Percentiles rank a stretch among this genome's conserved stretches.
Evolutionary conservation across 1,140 invertebrate genomes (phyloP).

Genomic region (Micrasema minimum): DNA sequence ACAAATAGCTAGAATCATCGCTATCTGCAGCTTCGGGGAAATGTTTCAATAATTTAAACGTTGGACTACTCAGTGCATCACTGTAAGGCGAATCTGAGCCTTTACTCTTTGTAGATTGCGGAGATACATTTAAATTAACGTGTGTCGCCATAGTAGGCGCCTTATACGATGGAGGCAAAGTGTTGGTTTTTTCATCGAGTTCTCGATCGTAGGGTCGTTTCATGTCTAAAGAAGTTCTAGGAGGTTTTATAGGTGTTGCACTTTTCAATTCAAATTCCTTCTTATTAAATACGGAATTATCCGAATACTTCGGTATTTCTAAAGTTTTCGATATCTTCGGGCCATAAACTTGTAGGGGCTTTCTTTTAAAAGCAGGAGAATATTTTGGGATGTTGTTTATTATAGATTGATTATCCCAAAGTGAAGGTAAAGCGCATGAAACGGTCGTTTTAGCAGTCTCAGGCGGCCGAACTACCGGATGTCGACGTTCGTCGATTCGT

Average conservation of each 20-base stretch:
- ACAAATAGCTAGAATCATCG: conserved; percentile 84
- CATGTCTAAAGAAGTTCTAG: conserved; percentile 43
- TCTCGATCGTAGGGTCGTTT: conserved; percentile 44
- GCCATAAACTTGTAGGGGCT: conserved; percentile 75
- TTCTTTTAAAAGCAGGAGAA: conserved; percentile 85
- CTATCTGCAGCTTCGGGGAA: conserved; percentile 73
- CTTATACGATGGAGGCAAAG: conserved; percentile 45
- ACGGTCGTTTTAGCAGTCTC: conserved; percentile 18
- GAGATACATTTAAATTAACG: not conserved
- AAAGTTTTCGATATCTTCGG: conserved; percentile 45
- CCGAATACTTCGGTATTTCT: conserved; percentile 22
- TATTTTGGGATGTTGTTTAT: conserved; percentile 78
- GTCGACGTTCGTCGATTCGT: conserved; percentile 55
- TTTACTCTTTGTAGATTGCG: conserved; percentile 38
- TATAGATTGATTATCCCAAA: conserved; percentile 67
- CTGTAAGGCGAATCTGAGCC: conserved; percentile 26
- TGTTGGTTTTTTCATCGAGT: conserved; percentile 40
- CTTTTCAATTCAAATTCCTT: conserved; percentile 34
- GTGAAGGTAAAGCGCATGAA: conserved; percentile 27
- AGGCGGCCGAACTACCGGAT: not conserved
- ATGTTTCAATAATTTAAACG: conserved; percentile 39
- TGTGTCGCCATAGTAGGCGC: conserved; percentile 8
- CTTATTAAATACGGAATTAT: conserved; percentile 24
- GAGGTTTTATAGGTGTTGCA: conserved; percentile 50
- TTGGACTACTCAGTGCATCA: conserved; percentile 48